Evolutionary conservation across 2,797 vertebrate genomes (phyloP).

Genomic region (Phylloscopus collybita): DNA sequence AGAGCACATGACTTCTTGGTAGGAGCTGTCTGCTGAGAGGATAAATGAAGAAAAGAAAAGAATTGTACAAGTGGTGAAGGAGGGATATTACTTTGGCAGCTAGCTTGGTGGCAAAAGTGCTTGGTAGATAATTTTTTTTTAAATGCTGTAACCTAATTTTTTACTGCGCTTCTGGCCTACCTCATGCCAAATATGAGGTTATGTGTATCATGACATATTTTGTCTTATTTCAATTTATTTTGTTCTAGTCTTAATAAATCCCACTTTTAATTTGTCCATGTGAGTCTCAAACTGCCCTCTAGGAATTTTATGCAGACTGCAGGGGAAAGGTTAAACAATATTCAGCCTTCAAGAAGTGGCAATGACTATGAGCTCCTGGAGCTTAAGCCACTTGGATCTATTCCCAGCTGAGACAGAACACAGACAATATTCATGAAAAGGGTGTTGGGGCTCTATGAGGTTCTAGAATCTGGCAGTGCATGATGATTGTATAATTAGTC

Average conservation of each 20-base stretch:
- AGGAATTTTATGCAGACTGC: constrained; percentile 47
- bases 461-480: constrained; percentile 3
- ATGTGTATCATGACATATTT: not conserved
- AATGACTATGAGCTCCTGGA: not conserved
- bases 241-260: constrained; percentile 50
- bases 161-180: not conserved
- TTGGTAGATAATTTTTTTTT: constrained; percentile 53
- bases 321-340: constrained; percentile 48
- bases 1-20: constrained; percentile 34
- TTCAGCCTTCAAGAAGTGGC: constrained; percentile 33
- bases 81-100: not conserved
- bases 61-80: not conserved
- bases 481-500: not conserved
- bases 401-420: constrained; percentile 19
- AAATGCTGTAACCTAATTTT: constrained; percentile 37
- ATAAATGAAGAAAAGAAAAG: constrained; percentile 24
- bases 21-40: not conserved
- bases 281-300: not conserved
- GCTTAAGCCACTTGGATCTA: constrained; percentile 39
- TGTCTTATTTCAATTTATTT: constrained; percentile 38
- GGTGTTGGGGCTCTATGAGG: not conserved
- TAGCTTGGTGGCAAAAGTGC: not conserved
- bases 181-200: not conserved
- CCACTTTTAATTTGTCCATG: constrained; percentile 34
- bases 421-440: constrained; percentile 1